Evolutionary conservation across 2,888 invertebrate genomes (phyloP), one percentile per base, ranked within the genome.

Genomic region (Eulithis testata): DNA sequence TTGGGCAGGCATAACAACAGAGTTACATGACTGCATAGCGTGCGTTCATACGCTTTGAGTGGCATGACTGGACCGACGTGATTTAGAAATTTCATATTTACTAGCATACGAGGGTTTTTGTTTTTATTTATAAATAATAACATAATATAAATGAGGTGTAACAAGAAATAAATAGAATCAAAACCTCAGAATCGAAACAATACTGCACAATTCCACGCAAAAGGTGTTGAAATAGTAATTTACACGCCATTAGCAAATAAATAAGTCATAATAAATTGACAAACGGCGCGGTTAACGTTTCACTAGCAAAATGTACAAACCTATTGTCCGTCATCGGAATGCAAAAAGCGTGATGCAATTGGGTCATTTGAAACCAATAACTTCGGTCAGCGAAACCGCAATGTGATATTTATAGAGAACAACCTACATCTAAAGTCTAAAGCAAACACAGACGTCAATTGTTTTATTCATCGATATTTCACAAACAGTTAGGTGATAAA

Each of bases 281-380:
- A 64, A 70, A 76, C 71, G 73, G 70, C 69, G 71, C 75, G 74
- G 79, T 78, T 75, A 72, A 66, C 72, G 79, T 83, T 81, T 82
- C 81, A 79, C 76, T 75, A 72, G 73, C 47, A 76, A 80, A 40
- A 78, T 80, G 76, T 81, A 81, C 80, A 81, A 84, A 86, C 82
- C 82, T 81, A 86, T 87, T 88, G 83, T 84, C 82, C 73, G 86
- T 87, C 87, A 84, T 80, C 83, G 85, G 86, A 89, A 87, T 88
- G 88, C 83, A 81, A 80, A 83, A 83, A 83, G 83, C 76, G 82
- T 90, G 87, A 88, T 82, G 88, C 86, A 90, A 90, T 81, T 84
- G 72, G 85, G 89, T 88, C 87, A 90, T 86, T 87, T 80, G 89
- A 89, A 86, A 90, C 87, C 88, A 84, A 88, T 84, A 86, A 84